phyloP scores from a whole-genome alignment of 2,113 vertebrate species.

The Genyomyrus donnyi region DNA sequence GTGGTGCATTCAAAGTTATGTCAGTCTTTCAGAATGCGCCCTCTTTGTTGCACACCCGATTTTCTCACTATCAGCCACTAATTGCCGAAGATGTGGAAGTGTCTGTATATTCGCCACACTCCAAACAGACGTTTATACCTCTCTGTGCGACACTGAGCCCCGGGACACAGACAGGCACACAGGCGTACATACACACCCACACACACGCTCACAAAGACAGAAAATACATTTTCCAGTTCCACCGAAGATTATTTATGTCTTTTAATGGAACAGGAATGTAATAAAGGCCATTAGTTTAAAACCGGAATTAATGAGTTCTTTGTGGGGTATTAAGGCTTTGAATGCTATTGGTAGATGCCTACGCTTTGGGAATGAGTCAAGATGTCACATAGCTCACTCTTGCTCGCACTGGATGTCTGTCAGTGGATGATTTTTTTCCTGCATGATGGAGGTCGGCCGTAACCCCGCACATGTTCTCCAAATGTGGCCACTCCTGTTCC shows the following conservation, averaged over 20 bases:
- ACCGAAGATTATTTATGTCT: not conserved
- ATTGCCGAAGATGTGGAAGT: constrained; percentile 11
- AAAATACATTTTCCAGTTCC: not conserved
- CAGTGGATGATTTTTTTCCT: not conserved
- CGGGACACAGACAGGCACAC: not conserved
- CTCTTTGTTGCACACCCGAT: not conserved
- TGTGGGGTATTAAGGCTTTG: constrained; percentile 14
- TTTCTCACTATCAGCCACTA: not conserved
- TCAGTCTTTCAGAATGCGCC: not conserved
- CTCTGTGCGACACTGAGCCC: not conserved
- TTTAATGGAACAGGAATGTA: not conserved
- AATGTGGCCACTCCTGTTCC: constrained; percentile 10
- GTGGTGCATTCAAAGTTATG: not conserved
- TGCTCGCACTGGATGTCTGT: constrained; percentile 9
- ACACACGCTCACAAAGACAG: not conserved
- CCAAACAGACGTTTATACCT: constrained; percentile 4
- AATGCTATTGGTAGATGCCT: constrained; percentile 7
- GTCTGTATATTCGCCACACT: not conserved
- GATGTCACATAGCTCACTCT: constrained; percentile 13
- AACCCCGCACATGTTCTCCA: not conserved
- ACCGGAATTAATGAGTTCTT: constrained; percentile 14
- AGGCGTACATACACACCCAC: not conserved
- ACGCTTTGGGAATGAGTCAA: constrained; percentile 19
- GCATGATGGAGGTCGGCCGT: not conserved
- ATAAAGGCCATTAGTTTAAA: constrained; percentile 10